Percentiles rank a stretch among this genome's conserved stretches.
Conservation (phyloP, 1,140 invertebrate species). For the Drosophila prosaltans region DNA sequence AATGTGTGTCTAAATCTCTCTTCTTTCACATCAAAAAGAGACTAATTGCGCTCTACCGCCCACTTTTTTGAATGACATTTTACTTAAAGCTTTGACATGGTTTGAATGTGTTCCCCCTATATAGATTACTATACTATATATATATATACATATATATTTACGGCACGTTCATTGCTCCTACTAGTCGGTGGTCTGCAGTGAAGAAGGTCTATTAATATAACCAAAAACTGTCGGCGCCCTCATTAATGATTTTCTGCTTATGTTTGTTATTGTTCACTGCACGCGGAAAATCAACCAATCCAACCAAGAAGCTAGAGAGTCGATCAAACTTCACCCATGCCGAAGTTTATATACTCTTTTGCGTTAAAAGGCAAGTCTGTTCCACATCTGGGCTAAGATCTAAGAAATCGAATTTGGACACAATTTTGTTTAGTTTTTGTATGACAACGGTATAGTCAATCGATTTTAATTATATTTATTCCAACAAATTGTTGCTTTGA, state of each 20-base stretch:
- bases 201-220: conserved; percentile 52
- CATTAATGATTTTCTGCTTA: conserved; percentile 44
- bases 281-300: conserved; percentile 61
- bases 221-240: conserved; percentile 43
- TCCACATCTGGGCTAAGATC: too few species aligned
- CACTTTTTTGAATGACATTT: conserved; percentile 74
- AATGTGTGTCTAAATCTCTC: conserved; percentile 38
- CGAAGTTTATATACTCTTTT: neutral
- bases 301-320: conserved; percentile 13
- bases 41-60: conserved; percentile 60
- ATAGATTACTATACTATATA: neutral
- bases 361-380: too few species aligned
- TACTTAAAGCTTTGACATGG: conserved; percentile 74
- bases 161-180: conserved; percentile 55
- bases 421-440: too few species aligned
- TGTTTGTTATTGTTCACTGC: conserved; percentile 47
- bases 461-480: too few species aligned
- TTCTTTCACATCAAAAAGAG: conserved; percentile 48
- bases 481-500: too few species aligned
- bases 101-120: conserved; percentile 40
- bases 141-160: neutral
- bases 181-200: conserved; percentile 11
- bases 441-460: too few species aligned
- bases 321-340: conserved; percentile 5
- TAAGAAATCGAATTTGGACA: too few species aligned